A percentile compares a stretch with the other conserved stretches of the same genome.
These are phyloP conservation scores for Oncorhynchus nerka DNA, from an alignment of 2,113 vertebrate genomes.

Conservation along the genomic window DNA sequence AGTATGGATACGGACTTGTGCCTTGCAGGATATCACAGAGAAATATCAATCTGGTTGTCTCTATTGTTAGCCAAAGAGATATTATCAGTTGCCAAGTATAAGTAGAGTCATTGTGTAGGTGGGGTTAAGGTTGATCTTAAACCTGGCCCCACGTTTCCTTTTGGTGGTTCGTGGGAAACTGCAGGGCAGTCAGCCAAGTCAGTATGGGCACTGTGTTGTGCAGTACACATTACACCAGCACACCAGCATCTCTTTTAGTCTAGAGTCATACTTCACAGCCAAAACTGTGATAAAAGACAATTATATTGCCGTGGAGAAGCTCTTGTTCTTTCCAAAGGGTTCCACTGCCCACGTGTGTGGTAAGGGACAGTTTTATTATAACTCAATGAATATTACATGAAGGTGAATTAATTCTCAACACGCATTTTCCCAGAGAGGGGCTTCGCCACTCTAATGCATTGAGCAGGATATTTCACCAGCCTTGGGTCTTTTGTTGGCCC, in stretches of 20 bases:
- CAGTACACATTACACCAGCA: neutral
- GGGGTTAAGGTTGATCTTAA: too few relatives aligned
- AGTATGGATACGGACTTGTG: too few relatives aligned
- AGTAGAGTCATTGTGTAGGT: too few relatives aligned
- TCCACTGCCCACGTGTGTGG: neutral
- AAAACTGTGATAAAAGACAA: slow-evolving; percentile 18
- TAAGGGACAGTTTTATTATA: slow-evolving; percentile 34
- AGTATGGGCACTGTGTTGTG: slow-evolving; percentile 2
- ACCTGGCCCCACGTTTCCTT: too few relatives aligned
- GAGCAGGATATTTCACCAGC: slow-evolving; percentile 12
- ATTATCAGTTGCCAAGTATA: too few relatives aligned
- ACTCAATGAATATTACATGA: slow-evolving; percentile 53
- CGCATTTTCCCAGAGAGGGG: slow-evolving; percentile 8
- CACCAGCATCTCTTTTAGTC: neutral
- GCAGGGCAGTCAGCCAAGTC: slow-evolving; percentile 12
- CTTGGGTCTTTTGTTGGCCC: slow-evolving; percentile 21
- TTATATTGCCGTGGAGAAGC: slow-evolving; percentile 9
- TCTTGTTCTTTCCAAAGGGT: neutral
- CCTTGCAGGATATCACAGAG: too few relatives aligned
- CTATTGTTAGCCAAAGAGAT: too few relatives aligned
- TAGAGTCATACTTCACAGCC: neutral
- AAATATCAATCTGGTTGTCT: too few relatives aligned
- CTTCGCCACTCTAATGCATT: slow-evolving; percentile 23
- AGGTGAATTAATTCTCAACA: slow-evolving; percentile 40
- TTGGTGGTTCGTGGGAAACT: too few relatives aligned